A percentile compares a stretch with the other conserved stretches of the same genome.
These are phyloP conservation scores for Chromoteleia sp. DNA, from an alignment of 2,888 invertebrate species.

Conservation along the genomic window DNA sequence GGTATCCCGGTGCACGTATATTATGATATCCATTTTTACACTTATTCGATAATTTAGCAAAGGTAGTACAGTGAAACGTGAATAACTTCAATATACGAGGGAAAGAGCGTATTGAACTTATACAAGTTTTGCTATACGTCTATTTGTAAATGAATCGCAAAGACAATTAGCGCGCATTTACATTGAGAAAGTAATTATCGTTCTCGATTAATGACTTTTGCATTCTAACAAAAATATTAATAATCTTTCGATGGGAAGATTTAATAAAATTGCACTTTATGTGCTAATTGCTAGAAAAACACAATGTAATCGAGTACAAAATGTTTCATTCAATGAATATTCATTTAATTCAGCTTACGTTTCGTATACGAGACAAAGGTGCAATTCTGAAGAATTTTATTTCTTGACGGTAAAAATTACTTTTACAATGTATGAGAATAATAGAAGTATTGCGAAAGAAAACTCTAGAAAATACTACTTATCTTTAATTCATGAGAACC, in stretches of 20 bases:
- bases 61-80: conserved; percentile 35
- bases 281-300: neutral
- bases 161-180: conserved; percentile 17
- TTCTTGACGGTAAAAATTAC: conserved; percentile 2
- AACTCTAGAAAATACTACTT: neutral
- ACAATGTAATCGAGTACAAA: neutral
- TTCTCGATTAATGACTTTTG: neutral
- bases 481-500: conserved; percentile 32
- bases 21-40: conserved; percentile 56
- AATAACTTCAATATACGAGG: conserved; percentile 32
- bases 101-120: conserved; percentile 30
- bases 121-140: conserved; percentile 44
- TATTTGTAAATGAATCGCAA: conserved; percentile 62
- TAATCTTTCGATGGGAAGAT: neutral
- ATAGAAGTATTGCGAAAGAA: neutral
- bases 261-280: conserved; percentile 1
- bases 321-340: conserved; percentile 31
- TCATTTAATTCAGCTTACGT: conserved; percentile 26
- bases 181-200: conserved; percentile 37
- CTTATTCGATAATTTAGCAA: conserved; percentile 59
- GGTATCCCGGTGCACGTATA: conserved; percentile 49
- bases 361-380: conserved; percentile 3
- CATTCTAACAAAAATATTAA: neutral
- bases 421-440: neutral
- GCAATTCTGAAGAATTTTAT: neutral